These are phyloP conservation scores for Syndactyla subalaris DNA, from an alignment of 2,797 vertebrate species.

Conservation along the genomic window DNA sequence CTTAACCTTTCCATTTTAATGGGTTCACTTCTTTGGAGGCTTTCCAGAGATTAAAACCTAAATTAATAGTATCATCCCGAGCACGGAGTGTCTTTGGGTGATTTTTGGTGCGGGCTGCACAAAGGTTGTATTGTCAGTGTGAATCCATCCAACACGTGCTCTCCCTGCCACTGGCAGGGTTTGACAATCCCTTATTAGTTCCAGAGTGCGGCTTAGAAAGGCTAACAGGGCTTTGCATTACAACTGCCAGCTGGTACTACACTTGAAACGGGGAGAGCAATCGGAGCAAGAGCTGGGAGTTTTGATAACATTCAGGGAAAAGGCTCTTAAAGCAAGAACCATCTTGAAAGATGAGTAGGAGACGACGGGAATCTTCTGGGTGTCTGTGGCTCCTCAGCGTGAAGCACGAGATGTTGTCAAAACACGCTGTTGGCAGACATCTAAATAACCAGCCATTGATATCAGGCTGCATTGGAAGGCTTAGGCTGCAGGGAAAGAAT, in stretches of 20 bases:
- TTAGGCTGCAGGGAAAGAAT: neutral
- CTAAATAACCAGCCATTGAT: constrained; percentile 44
- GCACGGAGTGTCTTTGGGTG: neutral
- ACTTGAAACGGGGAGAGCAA: constrained; percentile 65
- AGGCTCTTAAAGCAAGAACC: constrained; percentile 53
- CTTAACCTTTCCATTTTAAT: constrained; percentile 42
- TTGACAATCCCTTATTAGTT: constrained; percentile 92
- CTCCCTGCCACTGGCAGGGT: constrained; percentile 73
- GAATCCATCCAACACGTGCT: neutral
- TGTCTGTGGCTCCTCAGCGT: constrained; percentile 29
- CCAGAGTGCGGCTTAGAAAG: constrained; percentile 85
- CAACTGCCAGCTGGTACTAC: constrained; percentile 88
- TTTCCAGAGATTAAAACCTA: neutral
- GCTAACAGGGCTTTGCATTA: constrained; percentile 91
- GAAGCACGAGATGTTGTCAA: constrained; percentile 44
- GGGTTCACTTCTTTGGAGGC: neutral
- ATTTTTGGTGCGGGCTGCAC: neutral
- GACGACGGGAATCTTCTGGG: neutral
- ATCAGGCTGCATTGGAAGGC: neutral
- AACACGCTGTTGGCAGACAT: constrained; percentile 59
- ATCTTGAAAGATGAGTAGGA: constrained; percentile 62
- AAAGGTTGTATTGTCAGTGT: neutral
- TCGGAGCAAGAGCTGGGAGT: constrained; percentile 58
- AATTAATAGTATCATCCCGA: neutral
- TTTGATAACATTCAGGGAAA: constrained; percentile 65